Conservation (phyloP, 2,888 invertebrate species). For the Galerucella nymphaeae region DNA sequence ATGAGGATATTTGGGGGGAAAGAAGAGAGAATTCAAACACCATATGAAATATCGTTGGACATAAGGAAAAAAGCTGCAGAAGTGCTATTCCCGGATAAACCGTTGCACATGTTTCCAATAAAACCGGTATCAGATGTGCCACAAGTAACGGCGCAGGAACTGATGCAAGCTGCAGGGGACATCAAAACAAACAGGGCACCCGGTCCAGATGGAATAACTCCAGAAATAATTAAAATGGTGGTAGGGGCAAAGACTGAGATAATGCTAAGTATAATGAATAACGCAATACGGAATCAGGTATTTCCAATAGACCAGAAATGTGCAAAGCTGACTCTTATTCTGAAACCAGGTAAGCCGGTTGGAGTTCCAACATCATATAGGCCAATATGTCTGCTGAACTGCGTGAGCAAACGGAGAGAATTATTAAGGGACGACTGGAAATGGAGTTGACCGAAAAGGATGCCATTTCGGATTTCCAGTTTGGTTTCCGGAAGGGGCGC, state of each 20-base stretch:
- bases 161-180: neutral
- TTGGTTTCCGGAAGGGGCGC: neutral
- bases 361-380: neutral
- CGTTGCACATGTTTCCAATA: too few relatives aligned
- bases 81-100: too few relatives aligned
- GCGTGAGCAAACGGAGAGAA: constrained; percentile 6
- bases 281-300: neutral
- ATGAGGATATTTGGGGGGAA: too few relatives aligned
- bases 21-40: too few relatives aligned
- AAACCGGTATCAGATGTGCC: too few relatives aligned
- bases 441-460: neutral
- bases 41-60: too few relatives aligned
- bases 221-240: neutral
- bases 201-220: neutral
- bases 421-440: too few relatives aligned
- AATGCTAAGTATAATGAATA: constrained; percentile 5
- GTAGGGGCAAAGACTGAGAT: neutral
- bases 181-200: constrained; percentile 8
- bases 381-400: too few relatives aligned
- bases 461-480: constrained; percentile 4
- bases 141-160: too few relatives aligned
- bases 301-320: too few relatives aligned
- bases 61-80: too few relatives aligned
- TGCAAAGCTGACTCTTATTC: neutral
- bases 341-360: constrained; percentile 7